Percentiles rank a stretch among this genome's conserved stretches.
Conservation (phyloP, 2,888 invertebrate genomes). For the Leptinotarsa tumamoca region DNA sequence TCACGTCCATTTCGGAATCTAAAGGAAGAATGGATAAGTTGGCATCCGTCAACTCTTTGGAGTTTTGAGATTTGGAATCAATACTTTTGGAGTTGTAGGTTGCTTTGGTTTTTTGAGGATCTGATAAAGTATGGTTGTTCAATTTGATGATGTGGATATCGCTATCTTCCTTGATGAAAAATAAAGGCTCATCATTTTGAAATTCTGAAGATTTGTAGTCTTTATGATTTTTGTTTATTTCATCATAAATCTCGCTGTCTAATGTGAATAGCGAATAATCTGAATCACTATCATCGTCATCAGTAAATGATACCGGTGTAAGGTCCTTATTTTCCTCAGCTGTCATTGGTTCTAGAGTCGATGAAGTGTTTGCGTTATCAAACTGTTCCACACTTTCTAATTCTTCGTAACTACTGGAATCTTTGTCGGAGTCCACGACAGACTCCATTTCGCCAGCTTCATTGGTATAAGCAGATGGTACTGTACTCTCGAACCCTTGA, state of each 20-base stretch:
- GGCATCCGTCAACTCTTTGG: slow-evolving; percentile 60
- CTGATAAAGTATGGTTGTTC: slow-evolving; percentile 55
- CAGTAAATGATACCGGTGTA: slow-evolving; percentile 13
- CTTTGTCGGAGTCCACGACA: not conserved
- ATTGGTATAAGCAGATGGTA: not conserved
- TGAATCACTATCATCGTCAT: slow-evolving; percentile 36
- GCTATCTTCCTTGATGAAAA: slow-evolving; percentile 57
- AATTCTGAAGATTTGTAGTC: slow-evolving; percentile 56
- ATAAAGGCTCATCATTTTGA: slow-evolving; percentile 65
- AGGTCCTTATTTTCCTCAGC: slow-evolving; percentile 26
- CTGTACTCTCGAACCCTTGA: not conserved
- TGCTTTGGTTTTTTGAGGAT: slow-evolving; percentile 57
- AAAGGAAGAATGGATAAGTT: slow-evolving; percentile 55
- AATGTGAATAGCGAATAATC: slow-evolving; percentile 48
- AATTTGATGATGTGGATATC: slow-evolving; percentile 68
- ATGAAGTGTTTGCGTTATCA: not conserved
- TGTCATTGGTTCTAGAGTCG: not conserved
- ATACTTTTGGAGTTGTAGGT: slow-evolving; percentile 49
- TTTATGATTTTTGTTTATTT: slow-evolving; percentile 34
- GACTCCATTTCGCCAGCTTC: no score
- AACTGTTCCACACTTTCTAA: slow-evolving; percentile 16
- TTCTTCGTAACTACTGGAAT: slow-evolving; percentile 2
- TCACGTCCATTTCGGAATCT: slow-evolving; percentile 43
- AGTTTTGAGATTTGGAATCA: slow-evolving; percentile 44
- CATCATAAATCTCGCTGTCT: slow-evolving; percentile 42